Evolutionary conservation across 2,797 vertebrate species (phyloP).

Genomic region (Odontamblyopus rebecca): DNA sequence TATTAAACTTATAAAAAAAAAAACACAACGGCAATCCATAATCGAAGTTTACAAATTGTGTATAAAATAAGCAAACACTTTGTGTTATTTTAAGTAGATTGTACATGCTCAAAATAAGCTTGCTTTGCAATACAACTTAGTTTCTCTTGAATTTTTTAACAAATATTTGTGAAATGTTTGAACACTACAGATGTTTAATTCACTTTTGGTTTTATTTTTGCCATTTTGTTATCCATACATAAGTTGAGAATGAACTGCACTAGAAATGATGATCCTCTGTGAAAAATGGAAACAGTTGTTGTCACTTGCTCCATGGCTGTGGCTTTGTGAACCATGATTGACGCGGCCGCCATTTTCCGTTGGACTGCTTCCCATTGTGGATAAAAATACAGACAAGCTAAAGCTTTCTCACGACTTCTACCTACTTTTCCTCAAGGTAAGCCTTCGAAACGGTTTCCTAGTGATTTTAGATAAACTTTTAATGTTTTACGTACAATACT

Average conservation of each 20-base stretch:
- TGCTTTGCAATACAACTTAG: no score
- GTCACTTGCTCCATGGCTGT: constrained; percentile 32
- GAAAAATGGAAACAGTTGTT: background rate
- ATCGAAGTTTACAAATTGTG: background rate
- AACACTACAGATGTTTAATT: background rate
- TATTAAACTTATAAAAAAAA: no score
- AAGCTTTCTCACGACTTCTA: constrained; percentile 62
- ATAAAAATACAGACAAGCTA: constrained; percentile 73
- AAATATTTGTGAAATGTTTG: no score
- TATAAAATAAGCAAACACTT: no score
- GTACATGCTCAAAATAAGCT: no score
- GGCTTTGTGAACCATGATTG: constrained; percentile 75
- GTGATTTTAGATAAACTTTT: constrained; percentile 27
- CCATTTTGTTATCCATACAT: background rate
- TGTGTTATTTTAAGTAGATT: no score
- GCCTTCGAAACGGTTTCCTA: constrained; percentile 18
- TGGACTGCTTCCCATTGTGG: constrained; percentile 77
- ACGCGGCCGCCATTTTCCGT: constrained; percentile 79
- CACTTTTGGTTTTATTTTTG: constrained; percentile 13
- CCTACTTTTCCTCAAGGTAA: constrained; percentile 64
- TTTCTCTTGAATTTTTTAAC: no score
- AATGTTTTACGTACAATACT: constrained; percentile 24
- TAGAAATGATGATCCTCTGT: background rate
- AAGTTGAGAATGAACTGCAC: background rate
- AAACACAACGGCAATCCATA: no score